Evolutionary conservation across 2,113 vertebrate genomes (phyloP).

Genomic region (Strix aluco): DNA sequence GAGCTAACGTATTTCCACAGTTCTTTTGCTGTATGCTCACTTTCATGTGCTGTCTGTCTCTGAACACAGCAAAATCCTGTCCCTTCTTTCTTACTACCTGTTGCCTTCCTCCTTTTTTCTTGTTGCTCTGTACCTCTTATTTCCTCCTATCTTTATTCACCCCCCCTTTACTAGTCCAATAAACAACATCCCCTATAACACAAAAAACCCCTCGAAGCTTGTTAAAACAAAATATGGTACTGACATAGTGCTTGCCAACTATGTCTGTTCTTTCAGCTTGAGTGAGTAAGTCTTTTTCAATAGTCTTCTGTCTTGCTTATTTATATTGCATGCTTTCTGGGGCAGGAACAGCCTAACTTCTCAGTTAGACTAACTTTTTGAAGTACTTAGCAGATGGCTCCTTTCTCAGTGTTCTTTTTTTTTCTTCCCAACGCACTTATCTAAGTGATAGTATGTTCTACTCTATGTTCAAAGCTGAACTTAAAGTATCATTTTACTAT

Average conservation of each 20-base stretch:
- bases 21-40: neutral
- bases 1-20: neutral
- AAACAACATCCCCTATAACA: neutral
- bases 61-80: neutral
- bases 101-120: neutral
- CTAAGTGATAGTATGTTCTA: constrained; percentile 29
- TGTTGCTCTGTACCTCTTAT: neutral
- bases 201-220: neutral
- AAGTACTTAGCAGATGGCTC: constrained; percentile 49
- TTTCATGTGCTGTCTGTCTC: neutral
- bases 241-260: neutral
- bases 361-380: constrained; percentile 30
- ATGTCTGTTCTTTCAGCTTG: constrained; percentile 24
- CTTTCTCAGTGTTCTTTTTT: neutral
- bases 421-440: neutral
- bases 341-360: constrained; percentile 24
- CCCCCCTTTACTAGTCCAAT: neutral
- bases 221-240: constrained; percentile 28
- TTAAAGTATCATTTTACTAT: neutral
- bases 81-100: neutral
- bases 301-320: constrained; percentile 25
- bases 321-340: constrained; percentile 33
- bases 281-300: neutral
- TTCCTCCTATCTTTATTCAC: neutral
- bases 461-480: neutral